phyloP scores from a whole-genome alignment of 1,140 invertebrate species.

The Heliconius congener region DNA sequence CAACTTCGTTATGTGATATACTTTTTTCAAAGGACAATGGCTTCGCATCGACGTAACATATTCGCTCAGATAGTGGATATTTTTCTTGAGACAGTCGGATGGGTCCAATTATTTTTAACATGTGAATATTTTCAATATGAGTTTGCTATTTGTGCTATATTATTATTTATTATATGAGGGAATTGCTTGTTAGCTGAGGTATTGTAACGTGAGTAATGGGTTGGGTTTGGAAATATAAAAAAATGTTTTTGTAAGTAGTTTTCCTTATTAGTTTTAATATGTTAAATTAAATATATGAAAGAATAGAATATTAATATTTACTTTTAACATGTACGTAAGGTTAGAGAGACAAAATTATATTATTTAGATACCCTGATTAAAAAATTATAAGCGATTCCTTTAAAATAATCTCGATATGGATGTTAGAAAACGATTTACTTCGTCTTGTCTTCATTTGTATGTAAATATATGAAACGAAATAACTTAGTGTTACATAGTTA shows the following conservation, averaged over 20 bases:
- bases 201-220: slow-evolving; percentile 12
- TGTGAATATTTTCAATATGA: slow-evolving; percentile 63
- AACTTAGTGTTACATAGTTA: too few relatives aligned
- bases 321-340: too few relatives aligned
- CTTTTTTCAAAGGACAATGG: slow-evolving; percentile 79
- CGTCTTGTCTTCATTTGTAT: too few relatives aligned
- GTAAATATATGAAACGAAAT: too few relatives aligned
- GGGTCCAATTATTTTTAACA: slow-evolving; percentile 75
- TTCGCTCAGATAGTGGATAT: slow-evolving; percentile 73
- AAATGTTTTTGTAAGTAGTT: neutral
- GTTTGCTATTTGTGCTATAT: slow-evolving; percentile 50
- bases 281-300: neutral
- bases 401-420: too few relatives aligned
- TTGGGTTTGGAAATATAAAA: neutral
- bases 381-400: too few relatives aligned
- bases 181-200: slow-evolving; percentile 31
- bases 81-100: slow-evolving; percentile 68
- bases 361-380: too few relatives aligned
- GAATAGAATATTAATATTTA: neutral
- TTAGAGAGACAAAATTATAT: too few relatives aligned
- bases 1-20: slow-evolving; percentile 79
- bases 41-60: slow-evolving; percentile 68
- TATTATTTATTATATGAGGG: slow-evolving; percentile 4
- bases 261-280: neutral
- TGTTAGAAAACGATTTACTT: too few relatives aligned